A percentile compares a stretch with the other conserved stretches of the same genome.
Conservation (phyloP, 2,797 vertebrate genomes). For the Chaetodon trifasciatus region DNA sequence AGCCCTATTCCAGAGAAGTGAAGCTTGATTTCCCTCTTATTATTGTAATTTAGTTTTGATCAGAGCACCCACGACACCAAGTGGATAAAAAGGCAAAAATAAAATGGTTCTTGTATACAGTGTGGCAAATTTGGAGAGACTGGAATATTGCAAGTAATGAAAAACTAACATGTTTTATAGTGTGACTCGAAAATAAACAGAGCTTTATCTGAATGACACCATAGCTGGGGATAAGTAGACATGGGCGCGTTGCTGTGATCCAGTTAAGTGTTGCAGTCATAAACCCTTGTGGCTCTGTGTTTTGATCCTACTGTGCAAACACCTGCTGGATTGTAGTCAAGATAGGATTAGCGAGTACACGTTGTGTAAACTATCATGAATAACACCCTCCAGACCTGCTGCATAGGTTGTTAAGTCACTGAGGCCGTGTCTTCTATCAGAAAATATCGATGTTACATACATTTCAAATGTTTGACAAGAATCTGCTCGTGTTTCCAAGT, state of each 20-base stretch:
- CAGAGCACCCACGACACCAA: neutral
- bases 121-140: neutral
- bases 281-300: conserved; percentile 50
- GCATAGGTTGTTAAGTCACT: neutral
- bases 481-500: neutral
- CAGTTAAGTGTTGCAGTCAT: conserved; percentile 45
- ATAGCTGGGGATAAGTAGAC: neutral
- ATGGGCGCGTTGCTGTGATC: conserved; percentile 46
- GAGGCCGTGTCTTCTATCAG: neutral
- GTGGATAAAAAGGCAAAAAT: neutral
- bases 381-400: neutral
- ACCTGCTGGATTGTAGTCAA: conserved; percentile 44
- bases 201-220: conserved; percentile 3
- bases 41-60: conserved; percentile 3
- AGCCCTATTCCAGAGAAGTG: neutral
- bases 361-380: conserved; percentile 33
- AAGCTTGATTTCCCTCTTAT: neutral
- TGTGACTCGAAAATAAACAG: neutral
- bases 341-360: conserved; percentile 34
- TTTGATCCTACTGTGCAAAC: conserved; percentile 67
- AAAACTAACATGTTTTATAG: neutral
- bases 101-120: neutral
- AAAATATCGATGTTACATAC: neutral
- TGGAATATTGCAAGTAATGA: neutral
- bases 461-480: neutral